Conservation (phyloP, 2,888 invertebrate genomes). For the Drosophila meridionalis region DNA sequence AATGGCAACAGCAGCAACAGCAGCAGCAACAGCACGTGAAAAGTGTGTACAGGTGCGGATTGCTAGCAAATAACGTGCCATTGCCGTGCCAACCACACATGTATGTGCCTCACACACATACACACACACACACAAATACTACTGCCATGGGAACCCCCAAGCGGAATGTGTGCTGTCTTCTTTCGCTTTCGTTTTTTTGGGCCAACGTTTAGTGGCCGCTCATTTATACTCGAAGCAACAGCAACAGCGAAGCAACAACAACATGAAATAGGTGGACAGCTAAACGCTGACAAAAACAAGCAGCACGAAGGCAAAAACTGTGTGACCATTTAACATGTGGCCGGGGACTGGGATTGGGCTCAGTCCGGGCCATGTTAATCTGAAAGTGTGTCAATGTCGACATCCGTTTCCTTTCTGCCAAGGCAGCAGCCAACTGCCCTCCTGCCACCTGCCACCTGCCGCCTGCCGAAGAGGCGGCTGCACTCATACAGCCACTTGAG, state of each 20-base stretch:
- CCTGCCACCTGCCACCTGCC: neutral
- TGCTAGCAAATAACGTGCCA: slow-evolving; percentile 55
- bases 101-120: slow-evolving; percentile 15
- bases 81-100: slow-evolving; percentile 60
- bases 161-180: slow-evolving; percentile 35
- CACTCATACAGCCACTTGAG: slow-evolving; percentile 72
- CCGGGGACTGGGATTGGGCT: slow-evolving; percentile 18
- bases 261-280: slow-evolving; percentile 75
- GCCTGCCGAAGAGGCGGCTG: slow-evolving; percentile 20
- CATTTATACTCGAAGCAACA: slow-evolving; percentile 55
- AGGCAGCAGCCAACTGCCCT: slow-evolving; percentile 19
- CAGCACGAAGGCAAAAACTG: slow-evolving; percentile 31
- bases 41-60: slow-evolving; percentile 42
- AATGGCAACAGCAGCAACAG: slow-evolving; percentile 19
- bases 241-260: slow-evolving; percentile 49
- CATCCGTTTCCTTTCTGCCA: slow-evolving; percentile 73
- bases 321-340: slow-evolving; percentile 50
- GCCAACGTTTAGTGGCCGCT: slow-evolving; percentile 71
- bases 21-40: slow-evolving; percentile 27
- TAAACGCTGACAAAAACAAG: slow-evolving; percentile 53
- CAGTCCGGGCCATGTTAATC: slow-evolving; percentile 56
- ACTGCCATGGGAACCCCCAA: slow-evolving; percentile 8
- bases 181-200: slow-evolving; percentile 27
- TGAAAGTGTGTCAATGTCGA: slow-evolving; percentile 82
- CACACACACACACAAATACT: slow-evolving; percentile 1